Percentiles rank a stretch among this genome's conserved stretches.
Conservation (phyloP, 2,888 invertebrate species). For the Halictus quadricinctus region DNA sequence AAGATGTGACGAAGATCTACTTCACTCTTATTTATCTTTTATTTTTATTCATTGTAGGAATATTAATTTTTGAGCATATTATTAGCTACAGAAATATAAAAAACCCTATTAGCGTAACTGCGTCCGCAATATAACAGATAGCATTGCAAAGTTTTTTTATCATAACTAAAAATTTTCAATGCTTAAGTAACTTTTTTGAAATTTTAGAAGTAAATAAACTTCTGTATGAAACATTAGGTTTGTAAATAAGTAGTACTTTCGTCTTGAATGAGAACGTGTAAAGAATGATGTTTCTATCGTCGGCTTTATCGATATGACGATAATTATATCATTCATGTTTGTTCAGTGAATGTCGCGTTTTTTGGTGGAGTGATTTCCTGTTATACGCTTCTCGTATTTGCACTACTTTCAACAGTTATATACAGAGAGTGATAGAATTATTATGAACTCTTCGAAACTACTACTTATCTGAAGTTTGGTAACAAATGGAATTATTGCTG, state of each 20-base stretch:
- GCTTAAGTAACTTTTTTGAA: too few species aligned
- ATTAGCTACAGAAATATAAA: not conserved
- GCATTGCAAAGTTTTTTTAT: too few species aligned
- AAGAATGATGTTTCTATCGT: not conserved
- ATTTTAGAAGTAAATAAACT: not conserved
- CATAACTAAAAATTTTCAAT: too few species aligned
- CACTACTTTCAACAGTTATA: not conserved
- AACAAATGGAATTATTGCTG: too few species aligned
- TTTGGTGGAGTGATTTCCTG: not conserved
- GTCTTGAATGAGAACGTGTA: not conserved
- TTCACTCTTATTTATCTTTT: not conserved
- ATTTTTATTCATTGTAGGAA: not conserved
- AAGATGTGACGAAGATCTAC: not conserved
- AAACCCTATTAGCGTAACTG: not conserved
- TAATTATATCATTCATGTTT: not conserved
- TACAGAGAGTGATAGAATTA: too few species aligned
- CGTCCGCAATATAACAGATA: not conserved
- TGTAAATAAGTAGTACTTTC: not conserved
- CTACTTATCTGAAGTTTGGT: too few species aligned
- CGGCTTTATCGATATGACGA: not conserved
- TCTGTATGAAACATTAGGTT: not conserved
- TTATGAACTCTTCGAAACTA: too few species aligned
- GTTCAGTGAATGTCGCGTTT: not conserved
- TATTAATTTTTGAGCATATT: not conserved
- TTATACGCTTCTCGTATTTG: not conserved